Evolutionary conservation across 2,888 invertebrate genomes (phyloP).

Genomic region (Synanthedon formicaeformis): DNA sequence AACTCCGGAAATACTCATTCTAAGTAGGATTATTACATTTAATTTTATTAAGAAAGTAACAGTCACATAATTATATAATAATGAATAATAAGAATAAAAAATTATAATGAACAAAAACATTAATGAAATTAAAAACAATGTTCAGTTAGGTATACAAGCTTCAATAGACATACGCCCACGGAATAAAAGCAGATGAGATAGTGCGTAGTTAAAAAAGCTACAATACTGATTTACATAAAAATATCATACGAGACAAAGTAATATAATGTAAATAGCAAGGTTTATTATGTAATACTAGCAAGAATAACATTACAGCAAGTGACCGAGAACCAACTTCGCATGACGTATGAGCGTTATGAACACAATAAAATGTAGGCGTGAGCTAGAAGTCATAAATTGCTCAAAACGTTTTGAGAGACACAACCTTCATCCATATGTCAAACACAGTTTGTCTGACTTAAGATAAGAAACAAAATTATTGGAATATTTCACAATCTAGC

Average conservation of each 20-base stretch:
- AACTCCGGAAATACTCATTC: slow-evolving; percentile 26
- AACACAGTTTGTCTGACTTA: too few species aligned
- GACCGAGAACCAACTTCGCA: slow-evolving; percentile 20
- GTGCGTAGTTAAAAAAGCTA: too few species aligned
- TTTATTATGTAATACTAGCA: slow-evolving; percentile 24
- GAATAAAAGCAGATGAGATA: neutral
- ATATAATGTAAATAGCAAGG: slow-evolving; percentile 23
- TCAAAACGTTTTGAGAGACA: neutral
- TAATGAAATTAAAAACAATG: too few species aligned
- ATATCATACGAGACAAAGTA: neutral
- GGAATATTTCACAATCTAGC: too few species aligned
- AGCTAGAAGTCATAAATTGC: neutral
- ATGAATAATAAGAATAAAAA: too few species aligned
- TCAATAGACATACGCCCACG: neutral
- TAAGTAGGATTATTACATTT: slow-evolving; percentile 2
- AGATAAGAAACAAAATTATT: too few species aligned
- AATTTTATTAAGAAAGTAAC: too few species aligned
- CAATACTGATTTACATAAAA: neutral
- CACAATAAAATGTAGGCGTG: slow-evolving; percentile 8
- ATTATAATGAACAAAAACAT: too few species aligned
- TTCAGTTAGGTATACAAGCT: slow-evolving; percentile 1
- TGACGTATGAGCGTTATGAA: slow-evolving; percentile 9
- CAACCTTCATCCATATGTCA: neutral
- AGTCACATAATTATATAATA: neutral
- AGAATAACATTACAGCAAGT: slow-evolving; percentile 18